Evolutionary conservation across 2,113 vertebrate species (phyloP), one percentile per base, ranked within the genome.

Genomic region (Gopherus evgoodei): DNA sequence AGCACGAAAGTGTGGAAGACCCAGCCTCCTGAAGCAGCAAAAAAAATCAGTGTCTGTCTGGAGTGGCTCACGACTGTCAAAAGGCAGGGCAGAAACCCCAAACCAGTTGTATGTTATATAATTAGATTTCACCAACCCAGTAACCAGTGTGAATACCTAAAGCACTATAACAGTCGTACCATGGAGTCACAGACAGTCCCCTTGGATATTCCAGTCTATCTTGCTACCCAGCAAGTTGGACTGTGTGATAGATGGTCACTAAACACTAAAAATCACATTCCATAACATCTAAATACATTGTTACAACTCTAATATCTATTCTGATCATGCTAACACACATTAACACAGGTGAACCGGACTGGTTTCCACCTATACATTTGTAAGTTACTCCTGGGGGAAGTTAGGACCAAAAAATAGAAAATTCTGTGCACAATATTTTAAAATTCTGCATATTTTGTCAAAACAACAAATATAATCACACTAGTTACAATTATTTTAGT

Each of bases 1-100:
- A 87, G 84, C 49, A 86, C 91, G 86, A 80, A 44, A 79, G 0
- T 42, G 72, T 22, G 72, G 85, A 93, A 95, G 95, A 90, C 31
- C 2, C 0, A 0, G 9, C n/a, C 65, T 11, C 38, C 1, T 50
- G 89, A 88, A 62, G 89, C 62, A 89, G 13, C 62, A n/a, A 11
- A 65, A 65, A 29, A 16, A 62, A 12, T 59, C 57, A 54, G 24
- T 65, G 62, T 35, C 31, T 65, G 11, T 65, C 12, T n/a, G 31
- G 31, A 35, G 31, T 35, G 31, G 31, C 62, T 65, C 62, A n/a
- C 35, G 5, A 65, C 14, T 5, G 3, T 65, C 62, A n/a, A 65
- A 65, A 65, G 29, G 59, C 59, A 65, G 62, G 31, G 14, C 62
- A 65, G 62, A 65, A 65, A 65, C 31, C 16, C 25, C 31, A 65